These are phyloP conservation scores for Dolichomitus sp. DNA, from an alignment of 2,888 invertebrate species.

Conservation along the genomic window DNA sequence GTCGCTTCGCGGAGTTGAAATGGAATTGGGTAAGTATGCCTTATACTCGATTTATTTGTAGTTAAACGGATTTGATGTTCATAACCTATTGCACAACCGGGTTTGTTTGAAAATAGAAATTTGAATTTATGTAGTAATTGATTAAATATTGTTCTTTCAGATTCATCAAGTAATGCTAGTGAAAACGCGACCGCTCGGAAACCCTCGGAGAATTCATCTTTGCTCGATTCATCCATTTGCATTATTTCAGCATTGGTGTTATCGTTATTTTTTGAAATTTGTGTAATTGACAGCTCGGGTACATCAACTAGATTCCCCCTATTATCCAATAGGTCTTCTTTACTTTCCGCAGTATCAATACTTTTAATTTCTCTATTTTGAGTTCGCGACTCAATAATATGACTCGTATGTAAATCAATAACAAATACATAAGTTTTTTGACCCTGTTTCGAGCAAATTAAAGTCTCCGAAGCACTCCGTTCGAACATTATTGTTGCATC, in stretches of 20 bases:
- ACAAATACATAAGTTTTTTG: conserved; percentile 3
- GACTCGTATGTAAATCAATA: not conserved
- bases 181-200: conserved; percentile 4
- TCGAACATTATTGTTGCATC: not conserved
- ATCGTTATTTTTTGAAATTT: too few relatives aligned
- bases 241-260: too few relatives aligned
- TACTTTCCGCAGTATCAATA: too few relatives aligned
- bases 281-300: too few relatives aligned
- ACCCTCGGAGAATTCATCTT: not conserved
- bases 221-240: too few relatives aligned
- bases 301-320: too few relatives aligned
- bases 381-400: too few relatives aligned
- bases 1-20: conserved; percentile 63
- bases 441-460: not conserved
- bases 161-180: conserved; percentile 7
- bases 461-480: conserved; percentile 1
- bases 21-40: conserved; percentile 75
- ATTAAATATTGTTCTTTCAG: not conserved
- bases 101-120: conserved; percentile 64
- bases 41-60: too few relatives aligned
- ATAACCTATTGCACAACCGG: conserved; percentile 62
- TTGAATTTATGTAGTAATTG: not conserved
- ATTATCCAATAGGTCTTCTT: too few relatives aligned
- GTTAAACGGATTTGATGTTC: too few relatives aligned
- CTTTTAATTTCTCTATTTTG: too few relatives aligned